Evolutionary conservation across 1,140 invertebrate species (phyloP).

Genomic region (Dinoponera quadriceps): DNA sequence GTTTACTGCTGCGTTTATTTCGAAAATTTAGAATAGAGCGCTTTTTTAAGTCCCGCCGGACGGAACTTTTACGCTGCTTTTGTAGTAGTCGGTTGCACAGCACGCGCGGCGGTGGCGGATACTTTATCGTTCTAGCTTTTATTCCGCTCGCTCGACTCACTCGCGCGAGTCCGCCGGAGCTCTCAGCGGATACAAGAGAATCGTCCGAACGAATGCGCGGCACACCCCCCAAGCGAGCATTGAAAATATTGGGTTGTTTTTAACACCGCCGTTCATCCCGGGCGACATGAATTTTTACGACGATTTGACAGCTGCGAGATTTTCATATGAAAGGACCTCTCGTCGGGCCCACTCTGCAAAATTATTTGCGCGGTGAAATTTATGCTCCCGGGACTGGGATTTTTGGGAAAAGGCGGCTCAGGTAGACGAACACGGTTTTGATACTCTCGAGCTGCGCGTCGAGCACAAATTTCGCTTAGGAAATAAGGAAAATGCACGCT

Average conservation of each 20-base stretch:
- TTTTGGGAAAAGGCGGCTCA: neutral
- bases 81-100: constrained; percentile 38
- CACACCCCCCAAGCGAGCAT: constrained; percentile 22
- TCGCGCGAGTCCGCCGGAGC: constrained; percentile 18
- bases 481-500: no score
- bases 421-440: neutral
- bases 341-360: constrained; percentile 15
- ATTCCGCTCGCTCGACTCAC: constrained; percentile 28
- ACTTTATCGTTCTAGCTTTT: constrained; percentile 53
- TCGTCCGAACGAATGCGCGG: constrained; percentile 18
- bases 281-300: constrained; percentile 58
- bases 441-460: neutral
- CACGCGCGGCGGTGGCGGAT: neutral
- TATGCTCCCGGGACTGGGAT: neutral
- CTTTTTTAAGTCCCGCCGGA: constrained; percentile 50
- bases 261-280: constrained; percentile 45
- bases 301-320: constrained; percentile 54
- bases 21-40: constrained; percentile 49
- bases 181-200: constrained; percentile 49
- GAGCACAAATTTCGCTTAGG: no score
- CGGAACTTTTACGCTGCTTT: constrained; percentile 50
- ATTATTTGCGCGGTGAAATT: constrained; percentile 47
- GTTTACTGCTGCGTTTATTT: constrained; percentile 52
- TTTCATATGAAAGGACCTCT: constrained; percentile 51
- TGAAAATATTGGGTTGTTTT: constrained; percentile 61